Base-by-base conservation (phyloP, 1,140 invertebrate species). In the Ladona fulva region DNA sequence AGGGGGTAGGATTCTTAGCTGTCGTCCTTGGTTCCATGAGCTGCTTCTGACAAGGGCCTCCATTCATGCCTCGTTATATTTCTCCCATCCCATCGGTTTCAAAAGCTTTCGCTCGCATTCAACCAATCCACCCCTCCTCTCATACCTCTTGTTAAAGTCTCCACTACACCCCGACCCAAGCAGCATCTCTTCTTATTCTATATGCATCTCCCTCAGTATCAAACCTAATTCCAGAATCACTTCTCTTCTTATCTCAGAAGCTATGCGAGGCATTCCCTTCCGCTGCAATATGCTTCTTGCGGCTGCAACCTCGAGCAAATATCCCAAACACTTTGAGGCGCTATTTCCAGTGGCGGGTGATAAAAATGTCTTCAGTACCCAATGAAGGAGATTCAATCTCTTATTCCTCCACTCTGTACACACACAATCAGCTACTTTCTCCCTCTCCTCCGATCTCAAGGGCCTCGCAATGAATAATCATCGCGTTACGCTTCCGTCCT, bases 61-160 rank as follows among this genome's bases (percentile, higher is more conserved):
- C 52, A 66, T 66, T 66, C 52, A 66, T 66, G 52, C 52, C 52
- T 66, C 52, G 52, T 66, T 66, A 66, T 66, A 66, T 66, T 66
- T 66, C 52, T 66, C 52, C 52, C 52, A 52, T 52, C 44, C 44
- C 44, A 66, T 16, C 52, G 12, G 52, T 22, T 66, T 66, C 52
- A 66, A 66, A 66, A 66, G 52, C 52, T 12, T 22, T 66, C 52
- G n/a, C 52, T 22, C 52, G 8, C 52, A 19, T 52, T 19, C 19
- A 10, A 10, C 44, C 19, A 19, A 66, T 66, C n/a, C 52, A 19
- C 52, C 52, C n/a, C 52, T 22, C 52, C 52, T 66, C 52, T 52
- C 44, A 11, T 52, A 10, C 44, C 44, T 52, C 44, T 52, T 52
- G 44, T 52, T 52, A 52, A 52, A 19, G 44, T 52, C 44, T 19